Conservation (phyloP, 2,797 vertebrate genomes). For the Pterois miles region DNA sequence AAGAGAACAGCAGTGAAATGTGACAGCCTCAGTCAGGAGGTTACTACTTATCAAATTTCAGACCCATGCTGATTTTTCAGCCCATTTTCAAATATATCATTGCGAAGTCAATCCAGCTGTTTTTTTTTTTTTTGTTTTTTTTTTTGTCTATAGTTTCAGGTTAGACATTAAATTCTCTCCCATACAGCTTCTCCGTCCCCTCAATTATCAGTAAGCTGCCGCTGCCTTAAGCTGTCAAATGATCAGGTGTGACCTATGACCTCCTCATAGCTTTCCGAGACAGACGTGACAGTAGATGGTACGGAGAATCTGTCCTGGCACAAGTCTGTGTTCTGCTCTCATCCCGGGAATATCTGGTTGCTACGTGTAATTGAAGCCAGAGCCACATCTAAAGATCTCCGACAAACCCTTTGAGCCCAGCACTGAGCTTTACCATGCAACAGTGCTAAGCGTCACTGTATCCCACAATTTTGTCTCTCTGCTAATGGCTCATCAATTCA, state of each 20-base stretch:
- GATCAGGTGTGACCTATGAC: conserved; percentile 58
- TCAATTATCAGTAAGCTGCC: conserved; percentile 29
- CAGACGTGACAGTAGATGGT: conserved; percentile 69
- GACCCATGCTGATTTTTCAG: conserved; percentile 33
- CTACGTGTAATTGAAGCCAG: conserved; percentile 87
- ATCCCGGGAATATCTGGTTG: conserved; percentile 82
- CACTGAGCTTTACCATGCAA: conserved; percentile 69
- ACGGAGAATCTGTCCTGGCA: conserved; percentile 74
- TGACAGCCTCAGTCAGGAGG: conserved; percentile 45
- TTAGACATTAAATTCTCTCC: conserved; percentile 33
- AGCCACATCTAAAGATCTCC: conserved; percentile 80
- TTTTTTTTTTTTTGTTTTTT: neutral
- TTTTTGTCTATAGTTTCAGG: conserved; percentile 13
- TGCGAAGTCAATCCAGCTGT: conserved; percentile 28
- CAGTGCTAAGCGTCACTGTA: conserved; percentile 74
- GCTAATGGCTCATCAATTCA: conserved; percentile 48
- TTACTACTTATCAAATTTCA: conserved; percentile 47
- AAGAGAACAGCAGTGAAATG: conserved; percentile 46
- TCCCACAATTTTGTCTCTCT: neutral
- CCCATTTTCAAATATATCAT: conserved; percentile 28
- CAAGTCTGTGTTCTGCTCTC: conserved; percentile 74
- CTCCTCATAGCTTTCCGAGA: conserved; percentile 51
- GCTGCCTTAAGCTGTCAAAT: conserved; percentile 58
- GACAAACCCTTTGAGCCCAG: conserved; percentile 75
- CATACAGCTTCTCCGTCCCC: conserved; percentile 21